Percentiles rank a stretch among this genome's conserved stretches.
These are phyloP conservation scores for Coturnix japonica DNA, from an alignment of 2,113 vertebrate genomes.

Conservation along the genomic window DNA sequence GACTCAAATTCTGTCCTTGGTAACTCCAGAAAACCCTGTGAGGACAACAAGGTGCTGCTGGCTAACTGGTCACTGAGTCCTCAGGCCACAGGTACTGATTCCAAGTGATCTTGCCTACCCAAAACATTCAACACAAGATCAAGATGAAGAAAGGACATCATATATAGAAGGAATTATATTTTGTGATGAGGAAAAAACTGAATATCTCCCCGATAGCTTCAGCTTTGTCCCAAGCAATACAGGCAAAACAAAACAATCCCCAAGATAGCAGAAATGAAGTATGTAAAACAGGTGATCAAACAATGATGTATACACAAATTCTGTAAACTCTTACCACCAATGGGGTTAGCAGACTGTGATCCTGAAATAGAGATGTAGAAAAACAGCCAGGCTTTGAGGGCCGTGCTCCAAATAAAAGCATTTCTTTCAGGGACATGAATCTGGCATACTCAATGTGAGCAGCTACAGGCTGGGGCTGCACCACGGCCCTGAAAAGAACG, in stretches of 20 bases:
- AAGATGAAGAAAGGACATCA: not conserved
- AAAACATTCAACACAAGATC: not conserved
- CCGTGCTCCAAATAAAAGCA: constrained; percentile 29
- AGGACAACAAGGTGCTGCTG: not conserved
- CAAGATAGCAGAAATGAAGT: not conserved
- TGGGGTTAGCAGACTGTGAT: constrained; percentile 97
- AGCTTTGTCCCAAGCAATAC: not conserved
- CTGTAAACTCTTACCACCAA: constrained; percentile 93
- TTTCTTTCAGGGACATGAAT: not conserved
- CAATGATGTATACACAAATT: constrained; percentile 79
- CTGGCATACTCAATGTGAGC: not conserved
- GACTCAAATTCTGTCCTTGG: constrained; percentile 26
- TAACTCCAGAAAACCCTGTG: constrained; percentile 31
- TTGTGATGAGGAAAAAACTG: not conserved
- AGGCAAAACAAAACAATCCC: not conserved
- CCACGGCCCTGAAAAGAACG: not conserved
- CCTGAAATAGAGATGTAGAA: constrained; percentile 72
- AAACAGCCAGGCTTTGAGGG: not conserved
- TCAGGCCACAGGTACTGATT: not conserved
- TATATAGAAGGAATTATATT: not conserved
- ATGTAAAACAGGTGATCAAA: constrained; percentile 56
- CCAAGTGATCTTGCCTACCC: not conserved
- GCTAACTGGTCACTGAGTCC: accelerated
- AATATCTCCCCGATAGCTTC: not conserved
- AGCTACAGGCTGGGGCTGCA: not conserved